These are phyloP conservation scores for Ciconia boyciana DNA, from an alignment of 2,113 vertebrate genomes.

Conservation along the genomic window DNA sequence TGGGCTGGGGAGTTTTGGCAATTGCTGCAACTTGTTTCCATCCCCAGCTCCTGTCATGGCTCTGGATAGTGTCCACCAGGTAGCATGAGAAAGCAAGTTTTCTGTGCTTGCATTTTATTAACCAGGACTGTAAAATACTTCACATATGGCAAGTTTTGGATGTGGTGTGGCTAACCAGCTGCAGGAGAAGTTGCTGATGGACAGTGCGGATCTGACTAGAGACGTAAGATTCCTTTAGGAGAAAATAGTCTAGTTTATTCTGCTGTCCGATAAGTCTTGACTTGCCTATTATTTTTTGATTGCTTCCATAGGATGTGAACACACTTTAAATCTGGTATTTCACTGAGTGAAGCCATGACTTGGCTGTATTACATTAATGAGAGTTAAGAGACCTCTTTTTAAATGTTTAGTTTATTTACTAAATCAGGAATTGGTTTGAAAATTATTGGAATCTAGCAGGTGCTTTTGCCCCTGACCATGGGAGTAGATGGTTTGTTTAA, in stretches of 20 bases:
- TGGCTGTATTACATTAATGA: neutral
- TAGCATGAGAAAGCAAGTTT: neutral
- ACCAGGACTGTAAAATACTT: neutral
- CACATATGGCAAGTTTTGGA: rapidly evolving
- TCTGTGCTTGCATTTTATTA: neutral
- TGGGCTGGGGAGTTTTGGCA: neutral
- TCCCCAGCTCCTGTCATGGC: too few species aligned
- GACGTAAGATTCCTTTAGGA: neutral
- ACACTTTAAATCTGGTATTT: neutral
- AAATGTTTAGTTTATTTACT: neutral
- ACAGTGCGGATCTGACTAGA: neutral
- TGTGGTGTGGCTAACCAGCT: neutral
- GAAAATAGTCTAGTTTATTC: neutral
- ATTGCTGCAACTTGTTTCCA: neutral
- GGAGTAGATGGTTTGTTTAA: neutral
- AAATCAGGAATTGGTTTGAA: neutral
- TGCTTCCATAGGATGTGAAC: neutral
- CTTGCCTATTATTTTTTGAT: neutral
- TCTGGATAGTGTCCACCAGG: neutral
- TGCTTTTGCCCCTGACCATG: neutral
- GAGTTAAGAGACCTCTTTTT: neutral
- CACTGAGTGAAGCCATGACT: neutral
- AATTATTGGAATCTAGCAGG: neutral
- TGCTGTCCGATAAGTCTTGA: neutral
- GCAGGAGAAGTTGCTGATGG: neutral